These are phyloP conservation scores for Delphinapterus leucas DNA, from an alignment of 2,113 vertebrate species.

Conservation along the genomic window DNA sequence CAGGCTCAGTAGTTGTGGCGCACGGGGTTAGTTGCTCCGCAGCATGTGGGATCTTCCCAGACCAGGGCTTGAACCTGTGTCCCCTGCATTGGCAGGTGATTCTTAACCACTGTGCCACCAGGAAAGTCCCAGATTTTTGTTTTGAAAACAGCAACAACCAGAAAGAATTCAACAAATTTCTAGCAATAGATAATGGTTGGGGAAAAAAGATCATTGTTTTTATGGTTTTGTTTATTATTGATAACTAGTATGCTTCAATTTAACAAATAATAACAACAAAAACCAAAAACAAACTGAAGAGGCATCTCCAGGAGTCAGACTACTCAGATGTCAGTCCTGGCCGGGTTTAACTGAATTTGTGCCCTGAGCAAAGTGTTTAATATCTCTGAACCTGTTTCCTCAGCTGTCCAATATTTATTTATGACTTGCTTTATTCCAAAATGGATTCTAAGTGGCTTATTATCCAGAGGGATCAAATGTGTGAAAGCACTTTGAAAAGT, in stretches of 20 bases:
- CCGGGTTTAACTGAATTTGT: neutral
- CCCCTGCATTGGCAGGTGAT: no score
- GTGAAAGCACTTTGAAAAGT: conserved; percentile 5
- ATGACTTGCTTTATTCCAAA: neutral
- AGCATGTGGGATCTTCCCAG: no score
- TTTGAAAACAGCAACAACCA: conserved; percentile 5
- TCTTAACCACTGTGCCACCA: no score
- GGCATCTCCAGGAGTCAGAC: neutral
- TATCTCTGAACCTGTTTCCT: neutral
- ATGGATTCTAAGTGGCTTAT: neutral
- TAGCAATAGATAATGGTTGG: neutral
- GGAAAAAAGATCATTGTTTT: neutral
- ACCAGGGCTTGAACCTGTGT: no score
- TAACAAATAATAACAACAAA: neutral
- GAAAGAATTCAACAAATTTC: neutral
- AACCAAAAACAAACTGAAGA: neutral
- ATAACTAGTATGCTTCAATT: neutral
- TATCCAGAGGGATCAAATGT: neutral
- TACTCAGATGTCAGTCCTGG: neutral
- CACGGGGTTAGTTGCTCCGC: no score
- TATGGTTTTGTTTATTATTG: neutral
- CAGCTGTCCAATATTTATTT: neutral
- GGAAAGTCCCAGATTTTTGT: neutral
- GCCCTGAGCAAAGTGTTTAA: neutral
- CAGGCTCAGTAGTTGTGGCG: no score